Evolutionary conservation across 1,140 invertebrate species (phyloP).

Genomic region (Marisa cornuarietis): DNA sequence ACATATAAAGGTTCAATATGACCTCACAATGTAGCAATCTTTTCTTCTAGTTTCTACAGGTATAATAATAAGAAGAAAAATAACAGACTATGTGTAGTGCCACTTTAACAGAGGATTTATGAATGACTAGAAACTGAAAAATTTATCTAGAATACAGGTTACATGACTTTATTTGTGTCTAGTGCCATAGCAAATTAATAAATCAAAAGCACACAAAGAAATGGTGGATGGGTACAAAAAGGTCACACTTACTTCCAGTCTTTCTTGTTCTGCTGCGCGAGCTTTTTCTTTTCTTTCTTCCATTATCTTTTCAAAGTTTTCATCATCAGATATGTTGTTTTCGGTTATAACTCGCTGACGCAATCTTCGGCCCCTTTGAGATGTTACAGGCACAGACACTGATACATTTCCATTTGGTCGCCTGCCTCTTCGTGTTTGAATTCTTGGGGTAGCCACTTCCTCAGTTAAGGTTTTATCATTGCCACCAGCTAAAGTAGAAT

Average conservation of each 20-base stretch:
- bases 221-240: neutral
- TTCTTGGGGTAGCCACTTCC: neutral
- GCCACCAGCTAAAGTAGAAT: neutral
- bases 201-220: neutral
- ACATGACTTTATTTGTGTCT: neutral
- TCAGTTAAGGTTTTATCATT: neutral
- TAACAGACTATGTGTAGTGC: too few relatives aligned
- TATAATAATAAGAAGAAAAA: too few relatives aligned
- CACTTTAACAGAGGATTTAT: too few relatives aligned
- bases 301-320: constrained; percentile 30
- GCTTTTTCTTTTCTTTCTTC: constrained; percentile 32
- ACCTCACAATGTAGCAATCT: too few relatives aligned
- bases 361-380: constrained; percentile 11
- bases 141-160: neutral
- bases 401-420: neutral
- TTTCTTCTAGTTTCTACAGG: too few relatives aligned
- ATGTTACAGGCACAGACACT: neutral
- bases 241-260: constrained; percentile 33
- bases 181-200: neutral
- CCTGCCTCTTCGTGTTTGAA: constrained; percentile 13
- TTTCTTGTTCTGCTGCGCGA: constrained; percentile 31
- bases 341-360: neutral
- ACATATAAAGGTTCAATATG: too few relatives aligned
- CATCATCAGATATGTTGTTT: constrained; percentile 20
- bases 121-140: too few relatives aligned